phyloP scores from a whole-genome alignment of 2,113 vertebrate species.

The Phoxinus phoxinus region DNA sequence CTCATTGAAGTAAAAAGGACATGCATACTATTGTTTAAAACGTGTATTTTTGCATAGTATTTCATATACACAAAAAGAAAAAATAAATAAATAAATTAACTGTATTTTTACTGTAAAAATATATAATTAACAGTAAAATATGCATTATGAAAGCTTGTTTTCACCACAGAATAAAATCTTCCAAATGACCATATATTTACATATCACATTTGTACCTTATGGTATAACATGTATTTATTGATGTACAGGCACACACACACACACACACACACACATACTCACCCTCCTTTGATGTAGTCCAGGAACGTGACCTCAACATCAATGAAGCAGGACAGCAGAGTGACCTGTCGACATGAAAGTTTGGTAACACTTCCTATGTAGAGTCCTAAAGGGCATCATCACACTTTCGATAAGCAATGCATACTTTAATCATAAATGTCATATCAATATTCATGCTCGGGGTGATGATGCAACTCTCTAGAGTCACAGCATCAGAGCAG shows the following conservation, averaged over 20 bases:
- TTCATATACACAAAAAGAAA: no score
- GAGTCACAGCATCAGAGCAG: not conserved
- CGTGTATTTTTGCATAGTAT: not conserved
- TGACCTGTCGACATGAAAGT: constrained; percentile 81
- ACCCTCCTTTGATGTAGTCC: constrained; percentile 99
- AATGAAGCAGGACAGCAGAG: constrained; percentile 95
- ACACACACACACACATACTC: constrained; percentile 59
- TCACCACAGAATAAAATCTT: no score
- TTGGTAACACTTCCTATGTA: constrained; percentile 57
- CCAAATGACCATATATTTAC: no score
- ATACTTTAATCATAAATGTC: constrained; percentile 50
- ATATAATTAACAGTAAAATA: no score
- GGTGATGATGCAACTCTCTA: constrained; percentile 33
- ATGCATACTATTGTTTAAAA: not conserved
- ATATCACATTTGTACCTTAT: not conserved
- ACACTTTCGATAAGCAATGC: constrained; percentile 59
- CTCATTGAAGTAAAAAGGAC: not conserved
- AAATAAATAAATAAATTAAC: no score
- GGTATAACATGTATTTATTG: not conserved
- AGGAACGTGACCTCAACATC: constrained; percentile 97
- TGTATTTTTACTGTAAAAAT: no score
- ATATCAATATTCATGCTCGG: constrained; percentile 50
- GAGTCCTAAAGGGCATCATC: constrained; percentile 48
- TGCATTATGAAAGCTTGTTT: no score
- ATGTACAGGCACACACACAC: constrained; percentile 72